These are phyloP conservation scores for Pteropus alecto DNA, from an alignment of 2,113 vertebrate species.

Conservation along the genomic window DNA sequence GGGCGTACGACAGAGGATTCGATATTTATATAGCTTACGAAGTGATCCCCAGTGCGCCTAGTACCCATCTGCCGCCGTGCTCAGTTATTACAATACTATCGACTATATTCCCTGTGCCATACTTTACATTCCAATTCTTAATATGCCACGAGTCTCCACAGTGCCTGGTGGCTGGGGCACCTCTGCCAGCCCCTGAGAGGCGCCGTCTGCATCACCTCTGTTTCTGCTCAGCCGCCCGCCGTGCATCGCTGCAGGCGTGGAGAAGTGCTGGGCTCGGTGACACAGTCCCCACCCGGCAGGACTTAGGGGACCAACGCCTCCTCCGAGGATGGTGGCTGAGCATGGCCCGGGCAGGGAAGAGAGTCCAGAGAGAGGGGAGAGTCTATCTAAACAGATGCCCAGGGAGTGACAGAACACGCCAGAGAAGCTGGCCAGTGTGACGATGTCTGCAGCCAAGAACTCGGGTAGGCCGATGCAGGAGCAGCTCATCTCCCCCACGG, in stretches of 20 bases:
- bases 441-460: background rate
- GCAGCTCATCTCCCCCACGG: rapidly evolving
- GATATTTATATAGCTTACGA: rapidly evolving
- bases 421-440: rapidly evolving
- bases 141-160: background rate
- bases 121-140: background rate
- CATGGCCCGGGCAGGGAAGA: background rate
- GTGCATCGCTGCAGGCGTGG: too few relatives aligned
- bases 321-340: background rate
- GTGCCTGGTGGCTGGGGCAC: background rate
- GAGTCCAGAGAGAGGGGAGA: background rate
- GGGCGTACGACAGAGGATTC: too few relatives aligned
- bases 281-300: rapidly evolving
- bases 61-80: background rate
- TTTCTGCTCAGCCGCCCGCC: rapidly evolving
- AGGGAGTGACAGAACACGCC: rapidly evolving
- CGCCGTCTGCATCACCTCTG: background rate
- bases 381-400: background rate
- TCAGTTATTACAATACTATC: too few relatives aligned
- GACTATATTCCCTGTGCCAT: rapidly evolving
- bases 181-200: background rate
- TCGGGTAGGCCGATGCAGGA: background rate
- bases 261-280: rapidly evolving
- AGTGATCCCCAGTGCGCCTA: background rate
- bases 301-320: background rate